Base-by-base conservation (phyloP, 2,888 invertebrate species). In the Lasioglossum morio region DNA sequence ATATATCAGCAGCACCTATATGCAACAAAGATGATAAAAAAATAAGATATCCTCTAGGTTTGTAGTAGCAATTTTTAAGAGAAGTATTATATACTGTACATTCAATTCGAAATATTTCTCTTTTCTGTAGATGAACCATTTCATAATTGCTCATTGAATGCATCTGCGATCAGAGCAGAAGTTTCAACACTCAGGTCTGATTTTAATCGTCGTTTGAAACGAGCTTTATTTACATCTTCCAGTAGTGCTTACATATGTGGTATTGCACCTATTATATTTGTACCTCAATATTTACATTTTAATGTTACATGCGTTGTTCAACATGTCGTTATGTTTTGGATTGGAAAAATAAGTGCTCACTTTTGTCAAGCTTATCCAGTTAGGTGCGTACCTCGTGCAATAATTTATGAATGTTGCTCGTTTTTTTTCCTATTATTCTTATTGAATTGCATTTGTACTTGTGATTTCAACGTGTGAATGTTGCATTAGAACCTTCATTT, bases 131-230 rank as follows among this genome's bases (percentile, higher is more conserved):
- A 96, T 10, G 96, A 97, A 57, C 97, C 97, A 0, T 95, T 98
- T 82, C 98, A 98, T 94, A 97, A 97, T 87, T 98, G 98, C 92
- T 97, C 97, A 0, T 96, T 97, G 77, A 97, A 97, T 91, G 97
- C 98, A 0, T 95, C 96, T 7, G 97, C 97, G 53, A 97, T 98
- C 72, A 96, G 99, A 78, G 97, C 97, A 3, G 99, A 99, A 95
- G 98, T 99, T 63, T 98, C 98, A 87, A 96, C 96, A 66, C 95
- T 99, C 12, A 97, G 98, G 88, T 97, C 97, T 53, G 99, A 99
- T 95, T 99, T 99, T 93, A 99, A 99, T 94, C 96, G 97, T 88
- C 96, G 99, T 60, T 96, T 99, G 93, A 99, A 98, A 95, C 98
- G 98, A 95, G 97, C 99, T 81, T 96, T 99, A 69, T 95, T 94